These are phyloP conservation scores for Thunnus maccoyii DNA, from an alignment of 2,113 vertebrate species.

Conservation along the genomic window DNA sequence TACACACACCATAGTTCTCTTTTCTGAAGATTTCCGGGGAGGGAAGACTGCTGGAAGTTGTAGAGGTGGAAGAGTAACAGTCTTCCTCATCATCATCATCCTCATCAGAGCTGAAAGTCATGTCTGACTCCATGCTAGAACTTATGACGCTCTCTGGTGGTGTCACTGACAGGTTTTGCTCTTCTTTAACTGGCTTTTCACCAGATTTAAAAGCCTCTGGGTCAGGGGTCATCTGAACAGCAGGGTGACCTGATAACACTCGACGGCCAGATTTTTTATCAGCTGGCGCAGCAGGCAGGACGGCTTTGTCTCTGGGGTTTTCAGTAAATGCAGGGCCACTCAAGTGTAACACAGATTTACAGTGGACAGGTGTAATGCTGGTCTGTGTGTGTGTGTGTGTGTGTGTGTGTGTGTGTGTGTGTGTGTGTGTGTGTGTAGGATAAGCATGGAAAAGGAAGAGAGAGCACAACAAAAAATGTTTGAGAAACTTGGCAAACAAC, in stretches of 20 bases:
- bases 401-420: background rate
- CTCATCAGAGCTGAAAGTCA: slow-evolving; percentile 24
- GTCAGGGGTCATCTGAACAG: background rate
- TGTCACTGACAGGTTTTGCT: background rate
- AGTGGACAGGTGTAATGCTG: background rate
- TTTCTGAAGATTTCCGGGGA: slow-evolving; percentile 89
- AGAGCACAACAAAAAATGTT: background rate
- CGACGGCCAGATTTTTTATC: background rate
- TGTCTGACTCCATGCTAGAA: slow-evolving; percentile 13
- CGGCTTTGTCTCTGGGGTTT: background rate
- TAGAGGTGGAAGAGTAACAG: background rate
- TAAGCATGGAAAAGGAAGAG: background rate
- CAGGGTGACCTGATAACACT: background rate
- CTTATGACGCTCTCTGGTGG: background rate
- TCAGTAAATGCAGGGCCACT: background rate
- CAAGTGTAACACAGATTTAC: background rate
- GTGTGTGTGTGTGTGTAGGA: background rate
- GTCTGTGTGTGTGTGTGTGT: slow-evolving; percentile 14
- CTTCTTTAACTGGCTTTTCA: background rate
- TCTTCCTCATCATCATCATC: background rate
- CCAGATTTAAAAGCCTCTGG: background rate
- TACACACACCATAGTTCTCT: slow-evolving; percentile 77
- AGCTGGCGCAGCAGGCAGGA: background rate
- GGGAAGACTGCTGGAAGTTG: slow-evolving; percentile 64
- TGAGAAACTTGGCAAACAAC: background rate